These are phyloP conservation scores for Isichthys henryi DNA, from an alignment of 2,113 vertebrate species.

Conservation along the genomic window DNA sequence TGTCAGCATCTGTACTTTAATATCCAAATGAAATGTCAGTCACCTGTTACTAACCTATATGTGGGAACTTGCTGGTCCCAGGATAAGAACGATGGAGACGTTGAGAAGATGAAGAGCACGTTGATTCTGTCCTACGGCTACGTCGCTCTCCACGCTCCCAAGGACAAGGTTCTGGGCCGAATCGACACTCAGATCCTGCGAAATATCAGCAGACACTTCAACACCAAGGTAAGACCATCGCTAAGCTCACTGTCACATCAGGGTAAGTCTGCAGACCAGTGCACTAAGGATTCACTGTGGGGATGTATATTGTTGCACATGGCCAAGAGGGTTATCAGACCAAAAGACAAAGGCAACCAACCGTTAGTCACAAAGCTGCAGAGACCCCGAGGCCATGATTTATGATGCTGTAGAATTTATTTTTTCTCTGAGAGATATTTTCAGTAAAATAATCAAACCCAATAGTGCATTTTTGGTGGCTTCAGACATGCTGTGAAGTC, in stretches of 20 bases:
- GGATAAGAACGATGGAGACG: conserved; percentile 75
- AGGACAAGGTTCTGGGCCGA: conserved; percentile 67
- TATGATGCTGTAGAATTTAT: neutral
- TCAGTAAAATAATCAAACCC: conserved; percentile 6
- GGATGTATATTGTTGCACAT: neutral
- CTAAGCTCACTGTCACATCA: neutral
- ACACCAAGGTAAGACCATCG: conserved; percentile 70
- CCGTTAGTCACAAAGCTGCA: neutral
- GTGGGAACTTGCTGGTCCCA: conserved; percentile 32
- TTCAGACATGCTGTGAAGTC: conserved; percentile 7
- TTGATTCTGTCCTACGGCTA: conserved; percentile 83
- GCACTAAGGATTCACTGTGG: neutral
- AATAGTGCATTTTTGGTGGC: conserved; percentile 19
- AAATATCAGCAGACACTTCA: conserved; percentile 76
- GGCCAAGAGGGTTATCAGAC: neutral
- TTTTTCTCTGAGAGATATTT: neutral
- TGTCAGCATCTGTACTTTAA: neutral
- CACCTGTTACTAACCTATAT: neutral
- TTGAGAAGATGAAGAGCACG: conserved; percentile 76
- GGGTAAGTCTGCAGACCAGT: neutral
- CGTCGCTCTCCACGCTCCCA: conserved; percentile 66
- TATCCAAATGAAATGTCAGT: neutral
- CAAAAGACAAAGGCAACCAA: neutral
- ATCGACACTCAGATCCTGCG: conserved; percentile 74
- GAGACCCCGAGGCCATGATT: neutral